Evolutionary conservation across 2,888 invertebrate species (phyloP).

Genomic region (Lasiommata megera): DNA sequence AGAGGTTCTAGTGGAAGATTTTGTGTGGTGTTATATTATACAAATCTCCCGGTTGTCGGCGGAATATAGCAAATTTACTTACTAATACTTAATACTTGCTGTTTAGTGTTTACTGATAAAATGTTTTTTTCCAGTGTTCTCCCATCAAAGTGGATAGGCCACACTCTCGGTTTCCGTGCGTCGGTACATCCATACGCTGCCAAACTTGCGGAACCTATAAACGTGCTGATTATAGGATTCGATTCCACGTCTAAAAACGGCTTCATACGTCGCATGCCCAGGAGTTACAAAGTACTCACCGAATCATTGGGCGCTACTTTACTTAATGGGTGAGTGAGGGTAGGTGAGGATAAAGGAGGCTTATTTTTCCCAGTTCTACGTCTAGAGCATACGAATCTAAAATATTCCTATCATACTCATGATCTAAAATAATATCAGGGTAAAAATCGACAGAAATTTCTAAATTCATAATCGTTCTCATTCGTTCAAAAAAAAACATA

Average conservation of each 20-base stretch:
- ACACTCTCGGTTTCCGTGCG: slow-evolving; percentile 37
- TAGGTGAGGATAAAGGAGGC: too few species aligned
- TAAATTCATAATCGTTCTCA: too few species aligned
- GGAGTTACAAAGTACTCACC: slow-evolving; percentile 86
- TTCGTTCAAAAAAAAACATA: too few species aligned
- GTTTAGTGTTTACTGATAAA: neutral
- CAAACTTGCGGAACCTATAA: slow-evolving; percentile 32
- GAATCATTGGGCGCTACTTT: slow-evolving; percentile 82
- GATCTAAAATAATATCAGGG: too few species aligned
- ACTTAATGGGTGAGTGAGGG: slow-evolving; percentile 83
- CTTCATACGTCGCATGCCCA: slow-evolving; percentile 89
- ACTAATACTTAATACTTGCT: neutral
- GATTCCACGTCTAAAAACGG: slow-evolving; percentile 92
- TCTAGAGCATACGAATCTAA: neutral
- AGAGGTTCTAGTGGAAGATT: too few species aligned
- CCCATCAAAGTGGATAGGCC: slow-evolving; percentile 39
- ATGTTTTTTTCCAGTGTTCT: slow-evolving; percentile 30
- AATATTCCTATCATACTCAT: too few species aligned
- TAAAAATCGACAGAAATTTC: too few species aligned
- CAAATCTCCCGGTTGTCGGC: too few species aligned
- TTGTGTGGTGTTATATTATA: too few species aligned
- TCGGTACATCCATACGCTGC: slow-evolving; percentile 28
- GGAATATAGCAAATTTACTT: too few species aligned
- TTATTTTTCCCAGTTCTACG: too few species aligned
- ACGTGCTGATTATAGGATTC: slow-evolving; percentile 82